Percentiles rank a stretch among this genome's conserved stretches.
Evolutionary conservation across 2,113 vertebrate genomes (phyloP).

Genomic region (Oreochromis aureus): DNA sequence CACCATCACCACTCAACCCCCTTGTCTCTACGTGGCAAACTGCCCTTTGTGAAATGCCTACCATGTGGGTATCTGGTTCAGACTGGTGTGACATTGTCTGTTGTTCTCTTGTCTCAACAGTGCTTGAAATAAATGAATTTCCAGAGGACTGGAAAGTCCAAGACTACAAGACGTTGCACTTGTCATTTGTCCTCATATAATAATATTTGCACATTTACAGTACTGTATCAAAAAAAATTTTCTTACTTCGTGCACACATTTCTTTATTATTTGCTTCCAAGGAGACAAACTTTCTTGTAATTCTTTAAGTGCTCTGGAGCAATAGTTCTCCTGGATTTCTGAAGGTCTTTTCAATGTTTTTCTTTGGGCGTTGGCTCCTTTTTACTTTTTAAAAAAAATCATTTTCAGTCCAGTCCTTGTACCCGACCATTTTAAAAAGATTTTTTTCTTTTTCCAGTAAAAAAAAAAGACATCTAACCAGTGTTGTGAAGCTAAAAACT

Average conservation of each 20-base stretch:
- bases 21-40: not conserved
- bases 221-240: not conserved
- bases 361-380: not conserved
- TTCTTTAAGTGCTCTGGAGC: not conserved
- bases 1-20: not conserved
- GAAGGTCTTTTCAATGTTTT: not conserved
- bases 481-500: not conserved
- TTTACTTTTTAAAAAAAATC: too few relatives aligned
- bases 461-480: not conserved
- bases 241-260: not conserved
- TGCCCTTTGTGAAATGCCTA: slow-evolving; percentile 36
- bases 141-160: slow-evolving; percentile 29
- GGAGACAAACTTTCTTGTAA: not conserved
- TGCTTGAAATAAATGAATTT: slow-evolving; percentile 66
- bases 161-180: not conserved
- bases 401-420: not conserved
- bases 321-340: not conserved
- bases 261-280: not conserved
- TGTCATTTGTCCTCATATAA: not conserved
- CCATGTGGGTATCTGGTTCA: slow-evolving; percentile 34
- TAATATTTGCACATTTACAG: not conserved
- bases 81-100: slow-evolving; percentile 35
- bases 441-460: not conserved
- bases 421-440: not conserved
- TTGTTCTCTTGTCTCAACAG: slow-evolving; percentile 57